These are phyloP conservation scores for Gobiocypris rarus DNA, from an alignment of 2,113 vertebrate species.

Conservation along the genomic window DNA sequence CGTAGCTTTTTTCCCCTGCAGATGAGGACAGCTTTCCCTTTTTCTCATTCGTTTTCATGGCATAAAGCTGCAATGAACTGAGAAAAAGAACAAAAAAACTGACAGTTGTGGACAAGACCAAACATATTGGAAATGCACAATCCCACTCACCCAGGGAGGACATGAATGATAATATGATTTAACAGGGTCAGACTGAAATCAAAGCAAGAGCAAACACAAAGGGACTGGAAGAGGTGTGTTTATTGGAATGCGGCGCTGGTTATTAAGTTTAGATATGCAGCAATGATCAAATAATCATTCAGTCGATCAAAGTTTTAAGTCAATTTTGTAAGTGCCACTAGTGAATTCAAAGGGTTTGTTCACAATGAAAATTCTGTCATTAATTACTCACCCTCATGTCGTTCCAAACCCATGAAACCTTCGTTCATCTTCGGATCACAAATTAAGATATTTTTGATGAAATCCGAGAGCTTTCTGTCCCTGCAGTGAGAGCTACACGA, in stretches of 20 bases:
- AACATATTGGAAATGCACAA: neutral
- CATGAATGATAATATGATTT: neutral
- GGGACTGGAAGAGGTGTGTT: neutral
- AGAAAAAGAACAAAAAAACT: slow-evolving; percentile 6
- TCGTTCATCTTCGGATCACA: no score
- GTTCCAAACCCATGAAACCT: no score
- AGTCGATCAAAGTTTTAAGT: neutral
- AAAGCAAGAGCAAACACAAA: neutral
- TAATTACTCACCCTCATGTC: no score
- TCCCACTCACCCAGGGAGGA: neutral
- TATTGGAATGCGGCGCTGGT: neutral
- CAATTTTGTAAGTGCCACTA: neutral
- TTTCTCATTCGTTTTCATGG: slow-evolving; percentile 1
- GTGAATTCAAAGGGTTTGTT: neutral
- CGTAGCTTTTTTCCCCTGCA: neutral
- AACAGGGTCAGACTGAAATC: slow-evolving; percentile 10
- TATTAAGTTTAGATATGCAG: neutral
- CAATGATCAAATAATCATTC: no score
- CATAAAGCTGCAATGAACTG: neutral
- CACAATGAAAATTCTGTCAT: no score
- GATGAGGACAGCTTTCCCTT: neutral
- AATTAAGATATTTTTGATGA: no score
- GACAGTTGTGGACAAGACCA: slow-evolving; percentile 16
- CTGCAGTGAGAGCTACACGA: no score
- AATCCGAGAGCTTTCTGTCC: no score